These are phyloP conservation scores for Punctoribates punctum DNA, from an alignment of 2,888 invertebrate genomes.

Conservation along the genomic window DNA sequence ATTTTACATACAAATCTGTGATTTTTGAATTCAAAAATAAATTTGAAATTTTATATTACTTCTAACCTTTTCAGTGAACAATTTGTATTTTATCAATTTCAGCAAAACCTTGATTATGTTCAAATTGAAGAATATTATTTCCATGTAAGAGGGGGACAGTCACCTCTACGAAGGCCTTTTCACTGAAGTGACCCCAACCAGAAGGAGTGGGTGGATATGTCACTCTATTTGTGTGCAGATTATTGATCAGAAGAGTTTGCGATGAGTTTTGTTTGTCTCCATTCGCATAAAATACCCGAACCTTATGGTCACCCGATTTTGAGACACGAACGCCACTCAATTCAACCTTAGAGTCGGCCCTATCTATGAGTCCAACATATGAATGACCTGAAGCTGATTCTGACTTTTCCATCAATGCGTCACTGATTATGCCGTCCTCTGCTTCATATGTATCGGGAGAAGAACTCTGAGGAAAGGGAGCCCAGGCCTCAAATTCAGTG, in stretches of 20 bases:
- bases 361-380: not conserved
- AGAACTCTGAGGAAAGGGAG: not conserved
- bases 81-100: constrained; percentile 7
- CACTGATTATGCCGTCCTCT: not conserved
- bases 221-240: not conserved
- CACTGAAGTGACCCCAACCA: constrained; percentile 1
- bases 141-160: not conserved
- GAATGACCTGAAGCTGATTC: constrained; percentile 8
- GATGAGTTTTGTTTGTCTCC: not conserved
- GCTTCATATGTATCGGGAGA: constrained; percentile 10
- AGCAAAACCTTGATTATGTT: not conserved
- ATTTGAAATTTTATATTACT: too few species aligned
- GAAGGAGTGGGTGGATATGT: not conserved
- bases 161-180: not conserved
- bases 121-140: not conserved
- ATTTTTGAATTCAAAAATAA: too few species aligned
- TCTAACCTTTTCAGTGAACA: not conserved
- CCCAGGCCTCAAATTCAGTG: constrained; percentile 9
- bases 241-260: not conserved
- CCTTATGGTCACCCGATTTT: not conserved
- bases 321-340: constrained; percentile 1
- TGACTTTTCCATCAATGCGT: constrained; percentile 1
- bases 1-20: too few species aligned
- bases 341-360: not conserved
- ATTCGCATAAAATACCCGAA: constrained; percentile 24